Conservation (phyloP, 2,113 vertebrate species). For the Capreolus pygargus region DNA sequence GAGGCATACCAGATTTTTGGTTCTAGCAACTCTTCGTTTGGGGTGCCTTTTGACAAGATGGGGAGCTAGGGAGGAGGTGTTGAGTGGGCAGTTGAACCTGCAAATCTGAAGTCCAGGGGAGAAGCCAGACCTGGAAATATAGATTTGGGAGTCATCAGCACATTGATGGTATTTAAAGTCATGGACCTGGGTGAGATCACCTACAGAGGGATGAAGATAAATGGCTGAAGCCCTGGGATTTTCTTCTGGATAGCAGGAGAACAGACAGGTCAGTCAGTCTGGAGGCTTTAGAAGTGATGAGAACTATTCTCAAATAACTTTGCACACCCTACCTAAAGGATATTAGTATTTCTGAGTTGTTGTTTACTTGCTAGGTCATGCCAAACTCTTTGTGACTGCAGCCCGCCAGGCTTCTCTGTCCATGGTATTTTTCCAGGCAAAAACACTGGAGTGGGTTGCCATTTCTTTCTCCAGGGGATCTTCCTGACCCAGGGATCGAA, state of each 20-base stretch:
- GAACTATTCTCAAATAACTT: constrained; percentile 6
- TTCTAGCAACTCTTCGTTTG: background rate
- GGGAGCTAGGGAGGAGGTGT: background rate
- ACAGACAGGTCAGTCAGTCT: background rate
- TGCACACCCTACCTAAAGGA: background rate
- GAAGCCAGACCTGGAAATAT: background rate
- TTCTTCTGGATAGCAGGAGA: background rate
- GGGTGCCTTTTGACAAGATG: background rate
- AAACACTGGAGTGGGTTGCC: background rate
- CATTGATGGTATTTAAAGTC: background rate
- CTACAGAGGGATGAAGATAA: background rate
- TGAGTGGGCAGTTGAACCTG: background rate
- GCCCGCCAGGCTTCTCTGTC: background rate
- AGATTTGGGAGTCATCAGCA: background rate
- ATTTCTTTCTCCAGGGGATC: background rate
- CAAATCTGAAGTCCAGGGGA: background rate
- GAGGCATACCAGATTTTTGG: background rate
- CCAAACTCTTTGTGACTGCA: background rate
- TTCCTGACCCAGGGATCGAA: background rate
- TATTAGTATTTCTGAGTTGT: background rate
- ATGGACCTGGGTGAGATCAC: background rate
- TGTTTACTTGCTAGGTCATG: background rate
- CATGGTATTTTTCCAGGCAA: background rate
- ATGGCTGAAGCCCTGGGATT: background rate
- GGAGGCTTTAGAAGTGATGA: background rate